phyloP scores from a whole-genome alignment of 2,113 vertebrate species.

The Jacana jacana region DNA sequence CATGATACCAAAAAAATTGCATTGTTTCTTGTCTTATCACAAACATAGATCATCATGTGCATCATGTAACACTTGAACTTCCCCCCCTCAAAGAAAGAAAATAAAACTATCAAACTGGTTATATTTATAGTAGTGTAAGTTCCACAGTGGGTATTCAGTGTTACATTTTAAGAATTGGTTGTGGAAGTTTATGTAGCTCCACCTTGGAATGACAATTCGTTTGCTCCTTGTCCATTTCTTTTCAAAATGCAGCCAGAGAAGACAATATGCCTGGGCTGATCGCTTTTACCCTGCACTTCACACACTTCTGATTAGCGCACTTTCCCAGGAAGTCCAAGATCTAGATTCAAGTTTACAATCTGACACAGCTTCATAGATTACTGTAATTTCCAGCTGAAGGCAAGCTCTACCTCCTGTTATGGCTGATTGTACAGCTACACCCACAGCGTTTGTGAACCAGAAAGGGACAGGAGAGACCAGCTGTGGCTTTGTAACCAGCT shows the following conservation, averaged over 20 bases:
- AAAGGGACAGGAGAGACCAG: not conserved
- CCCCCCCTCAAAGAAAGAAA: not conserved
- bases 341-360: not conserved
- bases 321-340: not conserved
- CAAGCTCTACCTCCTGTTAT: not conserved
- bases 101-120: not conserved
- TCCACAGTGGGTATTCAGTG: not conserved
- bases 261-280: not conserved
- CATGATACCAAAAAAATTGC: not conserved
- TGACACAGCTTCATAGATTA: not conserved
- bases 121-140: not conserved
- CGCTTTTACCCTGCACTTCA: rapidly evolving
- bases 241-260: not conserved
- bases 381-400: not conserved
- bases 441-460: not conserved
- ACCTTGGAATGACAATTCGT: not conserved
- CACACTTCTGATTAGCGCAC: not conserved
- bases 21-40: not conserved
- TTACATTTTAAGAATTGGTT: not conserved
- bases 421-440: rapidly evolving
- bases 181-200: not conserved
- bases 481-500: not conserved
- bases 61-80: not conserved
- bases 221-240: rapidly evolving
- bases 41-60: not conserved